Evolutionary conservation across 2,113 vertebrate genomes (phyloP), one percentile per base, ranked within the genome.

Genomic region (Prinia subflava): DNA sequence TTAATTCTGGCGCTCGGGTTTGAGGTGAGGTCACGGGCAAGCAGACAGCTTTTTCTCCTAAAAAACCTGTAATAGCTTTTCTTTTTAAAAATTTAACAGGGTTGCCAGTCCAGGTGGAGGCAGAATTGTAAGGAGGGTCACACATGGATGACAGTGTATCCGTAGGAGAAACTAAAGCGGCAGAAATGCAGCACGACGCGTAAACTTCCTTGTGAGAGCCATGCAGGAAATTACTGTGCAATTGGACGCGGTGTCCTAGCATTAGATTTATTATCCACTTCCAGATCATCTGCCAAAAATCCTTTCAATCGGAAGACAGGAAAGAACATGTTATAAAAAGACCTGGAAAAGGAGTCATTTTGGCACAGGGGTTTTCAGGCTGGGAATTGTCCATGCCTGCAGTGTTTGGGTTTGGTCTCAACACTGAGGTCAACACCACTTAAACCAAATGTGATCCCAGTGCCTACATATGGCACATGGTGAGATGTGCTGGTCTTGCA

Each of bases 281-380:
- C 81, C 73, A 89, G 28, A 78, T 87, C 77, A 57, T 53, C 75
- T 82, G 87, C 93, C 76, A 81, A 37, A 94, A 89, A 53, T 20
- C 79, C 53, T 83, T 80, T 64, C 75, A 39, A 13, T 68, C 2
- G 2, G 63, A 78, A 87, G 60, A 17, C 15, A 11, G 74, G 80
- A 76, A 84, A 87, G 91, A 87, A 70, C 23, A 3, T 42, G 69
- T 59, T 67, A 25, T 28, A 59, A 84, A 92, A 87, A 77, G 87
- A 53, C 21, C 12, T 87, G 57, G 50, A 63, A 89, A 92, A 92
- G 30, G 63, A 83, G 73, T 49, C 7, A 1, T 62, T 83, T 80
- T 46, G 56, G 47, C 84, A 55, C 0, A 0, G 35, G n/a, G 31
- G 23, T 82, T 91, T 83, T 60, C 68, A 42, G 14, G 4, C 64